Conservation (phyloP, 2,888 invertebrate genomes). For the Agonopterix arenella region DNA sequence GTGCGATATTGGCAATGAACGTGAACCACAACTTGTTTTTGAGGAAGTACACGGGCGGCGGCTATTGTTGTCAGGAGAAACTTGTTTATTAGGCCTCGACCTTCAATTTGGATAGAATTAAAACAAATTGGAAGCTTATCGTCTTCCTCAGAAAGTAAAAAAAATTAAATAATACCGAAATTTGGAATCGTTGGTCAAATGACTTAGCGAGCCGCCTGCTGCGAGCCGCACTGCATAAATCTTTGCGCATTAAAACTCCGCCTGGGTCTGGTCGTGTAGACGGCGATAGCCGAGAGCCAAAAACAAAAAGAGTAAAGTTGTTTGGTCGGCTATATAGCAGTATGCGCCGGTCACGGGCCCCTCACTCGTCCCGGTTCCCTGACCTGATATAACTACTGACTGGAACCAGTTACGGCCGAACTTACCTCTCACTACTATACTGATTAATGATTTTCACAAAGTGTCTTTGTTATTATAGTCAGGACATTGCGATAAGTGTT, state of each 20-base stretch:
- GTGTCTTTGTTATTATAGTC: slow-evolving; percentile 4
- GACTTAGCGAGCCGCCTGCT: no score
- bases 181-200: no score
- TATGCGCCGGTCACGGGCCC: slow-evolving; percentile 24
- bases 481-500: not conserved
- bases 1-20: slow-evolving; percentile 30
- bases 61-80: slow-evolving; percentile 15
- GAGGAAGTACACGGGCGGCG: slow-evolving; percentile 15
- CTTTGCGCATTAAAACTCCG: no score
- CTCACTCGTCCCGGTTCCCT: slow-evolving; percentile 28
- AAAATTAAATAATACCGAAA: no score
- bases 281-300: slow-evolving; percentile 4
- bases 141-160: no score
- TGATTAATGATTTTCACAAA: slow-evolving; percentile 3
- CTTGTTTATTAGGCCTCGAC: slow-evolving; percentile 14
- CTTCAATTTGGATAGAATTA: not conserved
- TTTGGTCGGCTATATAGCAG: slow-evolving; percentile 4
- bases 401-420: slow-evolving; percentile 23
- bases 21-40: slow-evolving; percentile 18
- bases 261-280: no score
- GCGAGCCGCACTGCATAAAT: no score
- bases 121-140: not conserved
- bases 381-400: slow-evolving; percentile 24
- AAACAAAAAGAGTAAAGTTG: slow-evolving; percentile 26
- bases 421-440: slow-evolving; percentile 1